These are phyloP conservation scores for Cacoxenus indagator DNA, from an alignment of 2,888 invertebrate genomes.

Conservation along the genomic window DNA sequence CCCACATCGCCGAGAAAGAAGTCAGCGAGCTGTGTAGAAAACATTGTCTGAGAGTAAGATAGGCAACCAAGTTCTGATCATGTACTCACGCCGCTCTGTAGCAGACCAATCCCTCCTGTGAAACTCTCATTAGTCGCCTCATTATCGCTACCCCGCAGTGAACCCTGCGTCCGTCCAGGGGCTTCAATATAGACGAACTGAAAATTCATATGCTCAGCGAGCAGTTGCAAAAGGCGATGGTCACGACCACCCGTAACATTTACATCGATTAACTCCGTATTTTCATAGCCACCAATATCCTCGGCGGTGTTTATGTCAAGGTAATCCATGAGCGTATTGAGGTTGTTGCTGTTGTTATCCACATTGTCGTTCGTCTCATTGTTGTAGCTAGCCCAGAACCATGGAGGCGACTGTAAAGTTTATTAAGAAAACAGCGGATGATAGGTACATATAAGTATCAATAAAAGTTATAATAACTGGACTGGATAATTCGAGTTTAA, in stretches of 20 bases:
- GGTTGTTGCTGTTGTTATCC: conserved; percentile 30
- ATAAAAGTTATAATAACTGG: too few species aligned
- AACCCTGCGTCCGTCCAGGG: conserved; percentile 80
- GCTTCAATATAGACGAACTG: conserved; percentile 81
- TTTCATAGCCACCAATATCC: not conserved
- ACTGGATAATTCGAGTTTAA: too few species aligned
- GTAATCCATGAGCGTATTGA: conserved; percentile 35
- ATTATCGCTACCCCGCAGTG: conserved; percentile 69
- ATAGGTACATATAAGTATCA: not conserved
- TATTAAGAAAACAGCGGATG: not conserved
- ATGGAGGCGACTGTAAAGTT: conserved; percentile 76
- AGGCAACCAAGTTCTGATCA: too few species aligned
- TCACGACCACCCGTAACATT: conserved; percentile 80
- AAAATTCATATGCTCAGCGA: conserved; percentile 80
- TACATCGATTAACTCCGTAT: conserved; percentile 50
- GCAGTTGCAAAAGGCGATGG: conserved; percentile 76
- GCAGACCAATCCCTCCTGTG: conserved; percentile 80
- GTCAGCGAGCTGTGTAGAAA: conserved; percentile 72
- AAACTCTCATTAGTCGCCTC: conserved; percentile 77
- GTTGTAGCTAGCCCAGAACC: conserved; percentile 80
- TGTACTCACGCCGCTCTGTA: conserved; percentile 76
- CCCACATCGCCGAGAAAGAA: conserved; percentile 83
- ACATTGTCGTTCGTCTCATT: conserved; percentile 67
- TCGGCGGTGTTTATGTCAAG: conserved; percentile 10
- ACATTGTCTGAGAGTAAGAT: too few species aligned